phyloP scores from a whole-genome alignment of 2,113 vertebrate genomes.

The Perca schrenkii region DNA sequence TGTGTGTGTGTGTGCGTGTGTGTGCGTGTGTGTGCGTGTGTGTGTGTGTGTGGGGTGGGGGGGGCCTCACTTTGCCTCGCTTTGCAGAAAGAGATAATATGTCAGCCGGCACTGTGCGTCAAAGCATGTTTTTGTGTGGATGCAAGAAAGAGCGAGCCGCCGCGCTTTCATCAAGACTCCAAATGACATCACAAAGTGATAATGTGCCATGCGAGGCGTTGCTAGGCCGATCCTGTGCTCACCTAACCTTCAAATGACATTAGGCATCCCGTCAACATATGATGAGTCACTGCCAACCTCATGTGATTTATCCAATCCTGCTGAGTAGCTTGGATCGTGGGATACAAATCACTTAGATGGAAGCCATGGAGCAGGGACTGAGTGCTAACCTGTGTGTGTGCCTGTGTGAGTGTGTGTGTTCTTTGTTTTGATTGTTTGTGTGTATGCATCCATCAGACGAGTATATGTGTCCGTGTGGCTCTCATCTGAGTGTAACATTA shows the following conservation, averaged over 20 bases:
- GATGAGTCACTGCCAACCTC: constrained; percentile 69
- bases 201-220: constrained; percentile 34
- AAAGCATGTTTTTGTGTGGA: constrained; percentile 29
- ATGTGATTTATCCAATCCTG: constrained; percentile 80
- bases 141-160: constrained; percentile 8
- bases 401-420: background rate
- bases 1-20: background rate
- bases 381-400: constrained; percentile 19
- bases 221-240: constrained; percentile 57
- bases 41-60: background rate
- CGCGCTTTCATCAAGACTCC: constrained; percentile 53
- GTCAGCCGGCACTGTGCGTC: constrained; percentile 61
- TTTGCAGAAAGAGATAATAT: constrained; percentile 63
- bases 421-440: constrained; percentile 36
- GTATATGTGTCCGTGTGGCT: background rate
- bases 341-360: constrained; percentile 79
- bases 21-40: background rate
- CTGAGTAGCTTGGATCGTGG: constrained; percentile 64
- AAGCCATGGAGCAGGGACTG: constrained; percentile 31
- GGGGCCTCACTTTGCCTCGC: too few species aligned
- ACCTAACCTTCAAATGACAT: constrained; percentile 84
- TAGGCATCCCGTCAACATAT: constrained; percentile 63
- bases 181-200: constrained; percentile 50
- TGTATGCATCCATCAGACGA: constrained; percentile 14
- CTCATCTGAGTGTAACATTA: background rate